Percentiles rank a stretch among this genome's conserved stretches.
Evolutionary conservation across 2,797 vertebrate genomes (phyloP).

Genomic region (Sandelia bainsii): DNA sequence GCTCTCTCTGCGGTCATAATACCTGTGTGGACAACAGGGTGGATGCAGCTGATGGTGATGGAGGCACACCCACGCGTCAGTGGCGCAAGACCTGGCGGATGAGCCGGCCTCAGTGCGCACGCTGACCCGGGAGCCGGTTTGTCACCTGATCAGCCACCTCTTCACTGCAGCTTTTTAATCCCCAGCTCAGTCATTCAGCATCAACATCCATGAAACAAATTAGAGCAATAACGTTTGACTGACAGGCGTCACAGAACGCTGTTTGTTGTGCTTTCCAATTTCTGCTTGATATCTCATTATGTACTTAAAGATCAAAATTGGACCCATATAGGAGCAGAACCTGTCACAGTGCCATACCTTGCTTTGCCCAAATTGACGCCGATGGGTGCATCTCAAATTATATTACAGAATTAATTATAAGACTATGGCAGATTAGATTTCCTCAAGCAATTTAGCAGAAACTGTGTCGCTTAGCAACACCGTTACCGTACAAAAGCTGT

Average conservation of each 20-base stretch:
- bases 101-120: constrained; percentile 27
- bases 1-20: constrained; percentile 18
- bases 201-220: constrained; percentile 27
- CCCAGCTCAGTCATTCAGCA: constrained; percentile 8
- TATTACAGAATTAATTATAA: constrained; percentile 74
- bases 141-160: constrained; percentile 21
- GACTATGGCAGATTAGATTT: constrained; percentile 71
- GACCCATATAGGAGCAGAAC: constrained; percentile 38
- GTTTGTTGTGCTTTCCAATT: constrained; percentile 41
- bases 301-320: constrained; percentile 55
- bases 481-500: constrained; percentile 47
- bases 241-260: constrained; percentile 47
- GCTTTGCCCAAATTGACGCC: constrained; percentile 55
- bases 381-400: constrained; percentile 67
- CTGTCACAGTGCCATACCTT: constrained; percentile 63
- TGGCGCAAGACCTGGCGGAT: constrained; percentile 48
- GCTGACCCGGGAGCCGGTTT: constrained; percentile 2
- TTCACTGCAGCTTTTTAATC: not conserved
- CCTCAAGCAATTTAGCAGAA: constrained; percentile 62
- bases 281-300: constrained; percentile 52
- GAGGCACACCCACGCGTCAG: constrained; percentile 18
- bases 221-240: constrained; percentile 45
- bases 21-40: constrained; percentile 5
- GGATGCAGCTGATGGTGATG: constrained; percentile 42
- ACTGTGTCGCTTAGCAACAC: constrained; percentile 76